Base-by-base conservation (phyloP, 37 sponge, comb jelly and placozoan species). In the Spongilla lacustris region DNA sequence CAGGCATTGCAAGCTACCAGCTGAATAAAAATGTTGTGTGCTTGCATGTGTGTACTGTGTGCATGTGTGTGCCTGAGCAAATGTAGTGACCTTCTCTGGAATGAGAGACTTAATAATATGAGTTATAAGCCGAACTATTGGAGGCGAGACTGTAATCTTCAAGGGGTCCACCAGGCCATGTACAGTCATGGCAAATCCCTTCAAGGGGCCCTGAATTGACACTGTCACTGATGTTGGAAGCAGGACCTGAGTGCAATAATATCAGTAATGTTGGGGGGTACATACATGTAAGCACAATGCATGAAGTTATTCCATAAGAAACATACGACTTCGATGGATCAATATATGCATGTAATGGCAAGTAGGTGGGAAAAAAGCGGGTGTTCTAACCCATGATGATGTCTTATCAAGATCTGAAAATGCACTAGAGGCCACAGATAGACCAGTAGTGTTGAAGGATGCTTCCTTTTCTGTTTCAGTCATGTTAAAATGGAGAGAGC, bases 101-200 rank as follows among this genome's bases (percentile, higher is more conserved):
- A 89, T 67, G 19, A 93, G 75, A n/a, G 83, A 83, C 41, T 82
- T 79, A 21, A 86, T 71, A 24, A 84, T 85, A 30, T 85, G 87
- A 19, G 79, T 86, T 58, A 93, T 89, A 71, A 93, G 87, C 26
- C 86, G 41, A 35, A 93, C 77, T 71, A 93, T 66, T 4, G 93
- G 74, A 36, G 90, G 93, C 30, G 93, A 93, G 49, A 93, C 70
- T 37, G 68, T 86, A 74, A 93, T 79, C 26, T 84, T 69, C 66
- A 93, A 30, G 35, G 73, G n/a, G 21, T 83, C 80, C 6, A 93
- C 38, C 4, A 32, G 22, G 0, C 68, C 81, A 71, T 48, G 73
- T 23, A 89, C 68, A 0, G 80, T 84, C 86, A 93, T 78, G 34
- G 79, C 78, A n/a, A 80, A 80, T 37, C 79, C 66, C 58, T 88